Conservation (phyloP, 2,797 vertebrate genomes). For the Chloroceryle amazona region DNA sequence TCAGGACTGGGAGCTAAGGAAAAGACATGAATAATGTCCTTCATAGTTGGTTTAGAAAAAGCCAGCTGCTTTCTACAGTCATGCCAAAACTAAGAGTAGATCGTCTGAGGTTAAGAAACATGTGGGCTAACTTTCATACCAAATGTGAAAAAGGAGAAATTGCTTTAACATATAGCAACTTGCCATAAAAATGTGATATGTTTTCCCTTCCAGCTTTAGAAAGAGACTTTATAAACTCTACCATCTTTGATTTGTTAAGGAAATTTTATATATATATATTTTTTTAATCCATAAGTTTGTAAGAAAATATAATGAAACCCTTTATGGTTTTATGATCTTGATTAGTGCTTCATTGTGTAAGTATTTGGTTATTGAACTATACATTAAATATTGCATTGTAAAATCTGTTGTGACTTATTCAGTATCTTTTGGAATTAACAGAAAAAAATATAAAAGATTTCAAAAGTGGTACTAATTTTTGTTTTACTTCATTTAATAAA, state of each 20-base stretch:
- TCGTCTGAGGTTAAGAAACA: constrained; percentile 2
- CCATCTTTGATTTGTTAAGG: neutral
- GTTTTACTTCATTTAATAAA: constrained; percentile 66
- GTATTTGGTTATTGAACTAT: constrained; percentile 25
- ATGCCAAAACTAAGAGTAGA: neutral
- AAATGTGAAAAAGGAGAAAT: constrained; percentile 30
- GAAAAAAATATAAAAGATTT: neutral
- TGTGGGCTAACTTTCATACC: neutral
- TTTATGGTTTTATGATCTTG: constrained; percentile 20
- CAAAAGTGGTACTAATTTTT: constrained; percentile 5
- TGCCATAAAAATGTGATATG: neutral
- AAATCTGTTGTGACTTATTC: constrained; percentile 39
- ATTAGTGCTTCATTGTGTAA: constrained; percentile 16
- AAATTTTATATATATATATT: neutral
- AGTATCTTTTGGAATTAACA: constrained; percentile 16
- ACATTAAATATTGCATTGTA: constrained; percentile 40
- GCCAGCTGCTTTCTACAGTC: neutral
- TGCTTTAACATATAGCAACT: neutral
- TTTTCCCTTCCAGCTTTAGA: neutral
- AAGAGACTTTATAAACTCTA: neutral
- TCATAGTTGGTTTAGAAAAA: neutral
- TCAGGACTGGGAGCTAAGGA: neutral
- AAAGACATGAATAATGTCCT: neutral
- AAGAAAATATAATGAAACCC: constrained; percentile 31
- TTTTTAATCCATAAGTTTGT: constrained; percentile 54